phyloP scores from a whole-genome alignment of 2,888 invertebrate genomes.

The Aphodius granarius region DNA sequence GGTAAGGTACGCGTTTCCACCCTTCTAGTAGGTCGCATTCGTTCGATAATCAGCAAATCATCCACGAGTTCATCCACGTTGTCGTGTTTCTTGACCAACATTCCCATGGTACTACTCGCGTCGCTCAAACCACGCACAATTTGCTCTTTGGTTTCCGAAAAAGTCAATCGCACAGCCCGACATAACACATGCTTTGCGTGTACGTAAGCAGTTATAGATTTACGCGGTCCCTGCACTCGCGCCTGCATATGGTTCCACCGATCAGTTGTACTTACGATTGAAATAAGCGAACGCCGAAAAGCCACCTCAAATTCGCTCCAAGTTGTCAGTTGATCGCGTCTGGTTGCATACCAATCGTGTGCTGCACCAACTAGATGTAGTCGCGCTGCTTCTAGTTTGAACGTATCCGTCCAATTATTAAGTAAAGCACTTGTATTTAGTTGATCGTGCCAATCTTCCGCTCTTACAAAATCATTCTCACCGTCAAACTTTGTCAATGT shows the following conservation, averaged over 20 bases:
- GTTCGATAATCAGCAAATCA: not conserved
- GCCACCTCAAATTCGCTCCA: conserved; percentile 15
- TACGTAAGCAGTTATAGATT: conserved; percentile 5
- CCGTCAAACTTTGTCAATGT: conserved; percentile 12
- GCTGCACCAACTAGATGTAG: conserved; percentile 19
- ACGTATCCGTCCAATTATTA: conserved; percentile 19
- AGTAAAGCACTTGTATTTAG: not conserved
- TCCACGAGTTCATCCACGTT: not conserved
- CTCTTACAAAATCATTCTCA: not conserved
- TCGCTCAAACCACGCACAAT: conserved; percentile 10
- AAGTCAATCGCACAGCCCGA: conserved; percentile 7
- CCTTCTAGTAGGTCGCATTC: not conserved
- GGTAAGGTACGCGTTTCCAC: not conserved
- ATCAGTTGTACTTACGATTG: not conserved
- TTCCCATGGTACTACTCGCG: not conserved
- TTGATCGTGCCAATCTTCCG: conserved; percentile 14
- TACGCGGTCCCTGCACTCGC: conserved; percentile 8
- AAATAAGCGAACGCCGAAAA: conserved; percentile 18
- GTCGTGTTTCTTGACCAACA: not conserved
- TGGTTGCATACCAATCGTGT: conserved; percentile 16
- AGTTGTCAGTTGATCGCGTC: not conserved
- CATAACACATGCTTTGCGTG: conserved; percentile 12
- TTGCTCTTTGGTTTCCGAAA: conserved; percentile 19
- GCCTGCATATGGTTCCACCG: conserved; percentile 10
- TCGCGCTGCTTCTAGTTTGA: conserved; percentile 22